These are phyloP conservation scores for Plagiodera versicolora DNA, from an alignment of 2,888 invertebrate genomes.

Conservation along the genomic window DNA sequence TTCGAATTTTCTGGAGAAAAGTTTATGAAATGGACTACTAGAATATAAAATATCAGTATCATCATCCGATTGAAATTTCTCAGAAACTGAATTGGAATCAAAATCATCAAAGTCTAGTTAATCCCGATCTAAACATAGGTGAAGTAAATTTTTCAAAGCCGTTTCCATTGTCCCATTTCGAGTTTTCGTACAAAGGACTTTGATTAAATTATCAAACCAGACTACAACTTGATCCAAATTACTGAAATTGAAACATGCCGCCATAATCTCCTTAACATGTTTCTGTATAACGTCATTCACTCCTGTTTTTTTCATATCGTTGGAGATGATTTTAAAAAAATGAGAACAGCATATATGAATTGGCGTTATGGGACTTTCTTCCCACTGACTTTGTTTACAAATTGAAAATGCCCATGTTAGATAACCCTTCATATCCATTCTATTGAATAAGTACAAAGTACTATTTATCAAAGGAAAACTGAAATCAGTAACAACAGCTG, in stretches of 20 bases:
- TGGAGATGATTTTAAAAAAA: constrained; percentile 8
- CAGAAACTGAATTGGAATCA: not conserved
- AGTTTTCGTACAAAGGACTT: not conserved
- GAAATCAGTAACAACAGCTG: constrained; percentile 4
- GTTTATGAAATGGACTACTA: not conserved
- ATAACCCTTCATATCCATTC: not conserved
- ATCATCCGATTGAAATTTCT: not conserved
- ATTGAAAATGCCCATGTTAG: constrained; percentile 8
- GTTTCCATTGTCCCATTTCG: not conserved
- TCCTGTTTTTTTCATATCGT: not conserved
- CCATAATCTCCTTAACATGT: constrained; percentile 9
- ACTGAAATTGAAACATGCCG: constrained; percentile 7
- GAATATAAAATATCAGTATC: not conserved
- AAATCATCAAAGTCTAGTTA: not conserved
- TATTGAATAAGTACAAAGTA: not conserved
- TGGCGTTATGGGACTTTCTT: not conserved
- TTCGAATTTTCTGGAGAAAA: not conserved
- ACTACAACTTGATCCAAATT: not conserved
- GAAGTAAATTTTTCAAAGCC: not conserved
- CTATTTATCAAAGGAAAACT: not conserved
- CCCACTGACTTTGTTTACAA: not conserved
- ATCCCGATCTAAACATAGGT: not conserved
- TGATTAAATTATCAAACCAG: constrained; percentile 5
- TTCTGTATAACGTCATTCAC: not conserved
- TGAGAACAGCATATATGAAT: constrained; percentile 10